A percentile compares a stretch with the other conserved stretches of the same genome.
These are phyloP conservation scores for Cottus gobio DNA, from an alignment of 2,113 vertebrate species.

Conservation along the genomic window DNA sequence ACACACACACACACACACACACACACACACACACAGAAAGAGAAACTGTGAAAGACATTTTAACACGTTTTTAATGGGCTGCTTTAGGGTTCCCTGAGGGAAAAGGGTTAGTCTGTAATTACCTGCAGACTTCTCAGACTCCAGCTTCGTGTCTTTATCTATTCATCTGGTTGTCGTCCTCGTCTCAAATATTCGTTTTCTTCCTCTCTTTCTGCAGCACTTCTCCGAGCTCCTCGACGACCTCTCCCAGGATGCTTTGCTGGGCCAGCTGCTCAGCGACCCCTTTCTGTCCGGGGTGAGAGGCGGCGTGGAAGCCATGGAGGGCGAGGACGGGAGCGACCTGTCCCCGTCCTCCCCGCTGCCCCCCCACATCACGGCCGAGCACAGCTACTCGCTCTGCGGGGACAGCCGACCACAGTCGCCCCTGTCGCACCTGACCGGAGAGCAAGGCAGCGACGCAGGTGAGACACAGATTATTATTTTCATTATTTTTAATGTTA, in stretches of 20 bases:
- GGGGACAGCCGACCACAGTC: conserved; percentile 95
- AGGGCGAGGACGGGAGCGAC: conserved; percentile 87
- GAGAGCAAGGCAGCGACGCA: conserved; percentile 88
- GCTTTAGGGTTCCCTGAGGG: background rate
- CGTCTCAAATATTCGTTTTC: background rate
- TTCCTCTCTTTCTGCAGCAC: conserved; percentile 81
- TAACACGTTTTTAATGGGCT: conserved; percentile 31
- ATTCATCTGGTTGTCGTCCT: conserved; percentile 40
- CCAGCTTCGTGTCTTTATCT: conserved; percentile 16
- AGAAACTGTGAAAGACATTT: conserved; percentile 1
- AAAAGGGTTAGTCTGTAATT: conserved; percentile 41
- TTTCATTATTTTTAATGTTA: background rate
- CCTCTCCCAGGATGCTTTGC: conserved; percentile 93
- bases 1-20: background rate
- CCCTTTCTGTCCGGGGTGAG: conserved; percentile 91
- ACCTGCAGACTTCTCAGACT: conserved; percentile 38
- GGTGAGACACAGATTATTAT: conserved; percentile 76
- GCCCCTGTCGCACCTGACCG: conserved; percentile 89
- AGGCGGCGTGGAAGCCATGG: conserved; percentile 83
- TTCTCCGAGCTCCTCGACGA: conserved; percentile 97
- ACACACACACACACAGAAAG: background rate
- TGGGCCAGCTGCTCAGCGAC: conserved; percentile 97
- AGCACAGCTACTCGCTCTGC: conserved; percentile 97
- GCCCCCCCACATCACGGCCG: conserved; percentile 94
- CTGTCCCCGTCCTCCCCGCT: conserved; percentile 88